Percentiles rank a stretch among this genome's conserved stretches.
Evolutionary conservation across 2,888 invertebrate genomes (phyloP).

Genomic region (Biston betularia): DNA sequence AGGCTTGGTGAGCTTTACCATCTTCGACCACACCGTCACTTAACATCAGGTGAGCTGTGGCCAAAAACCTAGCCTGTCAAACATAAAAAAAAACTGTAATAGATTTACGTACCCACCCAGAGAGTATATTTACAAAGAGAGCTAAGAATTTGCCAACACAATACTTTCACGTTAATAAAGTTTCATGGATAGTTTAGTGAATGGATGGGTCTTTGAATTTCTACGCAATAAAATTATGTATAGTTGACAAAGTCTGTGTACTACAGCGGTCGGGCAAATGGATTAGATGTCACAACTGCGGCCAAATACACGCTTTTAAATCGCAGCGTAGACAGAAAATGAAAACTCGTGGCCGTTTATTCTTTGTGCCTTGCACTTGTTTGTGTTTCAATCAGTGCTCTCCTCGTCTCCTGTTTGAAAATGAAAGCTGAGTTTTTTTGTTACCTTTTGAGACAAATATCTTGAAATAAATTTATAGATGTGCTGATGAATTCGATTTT

Average conservation of each 20-base stretch:
- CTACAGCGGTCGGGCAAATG: slow-evolving; percentile 47
- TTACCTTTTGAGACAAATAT: neutral
- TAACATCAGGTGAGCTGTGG: too few relatives aligned
- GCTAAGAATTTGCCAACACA: neutral
- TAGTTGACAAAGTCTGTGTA: neutral
- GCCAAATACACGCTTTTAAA: slow-evolving; percentile 48
- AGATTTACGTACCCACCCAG: too few relatives aligned
- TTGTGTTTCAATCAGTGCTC: slow-evolving; percentile 25
- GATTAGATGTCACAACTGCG: slow-evolving; percentile 55
- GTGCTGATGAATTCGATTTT: neutral
- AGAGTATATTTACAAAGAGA: too few relatives aligned
- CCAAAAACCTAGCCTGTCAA: too few relatives aligned
- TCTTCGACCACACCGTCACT: too few relatives aligned
- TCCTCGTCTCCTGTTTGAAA: slow-evolving; percentile 9
- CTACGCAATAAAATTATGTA: slow-evolving; percentile 13
- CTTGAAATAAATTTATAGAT: neutral
- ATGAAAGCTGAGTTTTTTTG: slow-evolving; percentile 4
- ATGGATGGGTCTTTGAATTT: neutral
- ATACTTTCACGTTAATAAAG: neutral
- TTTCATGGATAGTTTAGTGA: neutral
- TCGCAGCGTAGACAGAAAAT: slow-evolving; percentile 44
- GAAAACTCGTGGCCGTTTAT: slow-evolving; percentile 33
- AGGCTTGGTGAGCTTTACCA: too few relatives aligned
- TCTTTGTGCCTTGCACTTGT: slow-evolving; percentile 33
- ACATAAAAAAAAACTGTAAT: too few relatives aligned